Evolutionary conservation across 2,113 vertebrate species (phyloP).

Genomic region (Bungarus multicinctus): DNA sequence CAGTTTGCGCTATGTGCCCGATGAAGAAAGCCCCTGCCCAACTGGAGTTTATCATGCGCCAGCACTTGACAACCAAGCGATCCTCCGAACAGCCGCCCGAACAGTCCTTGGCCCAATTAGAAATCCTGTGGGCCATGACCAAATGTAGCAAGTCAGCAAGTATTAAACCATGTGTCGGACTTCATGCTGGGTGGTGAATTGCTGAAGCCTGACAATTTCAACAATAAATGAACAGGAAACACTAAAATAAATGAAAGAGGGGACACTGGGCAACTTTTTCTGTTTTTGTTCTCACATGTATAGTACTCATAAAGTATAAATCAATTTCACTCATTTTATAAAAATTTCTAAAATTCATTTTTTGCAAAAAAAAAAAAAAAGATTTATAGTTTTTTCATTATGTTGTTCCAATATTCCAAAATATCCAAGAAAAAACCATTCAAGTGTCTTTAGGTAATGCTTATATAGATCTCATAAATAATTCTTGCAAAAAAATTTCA

Average conservation of each 20-base stretch:
- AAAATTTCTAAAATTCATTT: background rate
- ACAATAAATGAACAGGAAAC: background rate
- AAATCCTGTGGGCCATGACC: no score
- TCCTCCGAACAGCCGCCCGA: no score
- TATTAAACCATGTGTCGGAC: no score
- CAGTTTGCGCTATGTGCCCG: no score
- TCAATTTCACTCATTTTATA: background rate
- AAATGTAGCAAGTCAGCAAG: no score
- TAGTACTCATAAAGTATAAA: background rate
- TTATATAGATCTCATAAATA: background rate
- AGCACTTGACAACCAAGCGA: no score
- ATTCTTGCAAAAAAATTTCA: background rate
- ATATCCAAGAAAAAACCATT: background rate
- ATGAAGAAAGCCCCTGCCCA: no score
- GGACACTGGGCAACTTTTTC: background rate
- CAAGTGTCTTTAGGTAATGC: background rate
- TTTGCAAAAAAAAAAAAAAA: no score
- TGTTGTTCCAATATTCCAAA: background rate
- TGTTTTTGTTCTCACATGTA: background rate
- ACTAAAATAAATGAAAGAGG: background rate
- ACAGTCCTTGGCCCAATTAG: no score
- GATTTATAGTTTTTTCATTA: background rate
- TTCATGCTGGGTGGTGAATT: no score
- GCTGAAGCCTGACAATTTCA: no score
- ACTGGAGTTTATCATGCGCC: no score